Conservation (phyloP, 1,140 invertebrate genomes). For the Solenopsis fugax region DNA sequence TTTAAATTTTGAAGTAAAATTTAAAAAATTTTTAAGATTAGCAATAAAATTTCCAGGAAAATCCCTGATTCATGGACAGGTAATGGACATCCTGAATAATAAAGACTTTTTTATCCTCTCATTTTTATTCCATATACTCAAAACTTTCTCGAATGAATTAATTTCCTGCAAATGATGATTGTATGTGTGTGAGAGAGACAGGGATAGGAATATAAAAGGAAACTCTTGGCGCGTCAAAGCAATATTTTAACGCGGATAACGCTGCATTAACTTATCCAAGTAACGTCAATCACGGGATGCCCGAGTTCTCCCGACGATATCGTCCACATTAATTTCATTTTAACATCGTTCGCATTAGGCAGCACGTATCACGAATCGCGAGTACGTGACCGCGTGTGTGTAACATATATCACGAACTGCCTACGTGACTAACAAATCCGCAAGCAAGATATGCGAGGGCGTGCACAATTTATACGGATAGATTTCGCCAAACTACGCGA, state of each 20-base stretch:
- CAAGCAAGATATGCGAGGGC: not conserved
- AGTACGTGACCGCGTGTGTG: conserved; percentile 38
- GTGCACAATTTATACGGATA: conserved; percentile 35
- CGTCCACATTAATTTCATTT: conserved; percentile 55
- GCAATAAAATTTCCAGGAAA: too few relatives aligned
- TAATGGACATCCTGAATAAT: too few relatives aligned
- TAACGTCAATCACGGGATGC: conserved; percentile 37
- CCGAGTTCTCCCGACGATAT: conserved; percentile 10
- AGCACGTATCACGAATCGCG: conserved; percentile 48
- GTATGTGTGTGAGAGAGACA: not conserved
- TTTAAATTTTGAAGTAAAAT: too few relatives aligned
- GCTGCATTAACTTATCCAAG: conserved; percentile 48
- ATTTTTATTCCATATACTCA: not conserved
- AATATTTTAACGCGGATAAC: conserved; percentile 40
- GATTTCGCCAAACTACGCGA: conserved; percentile 32
- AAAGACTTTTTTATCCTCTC: not conserved
- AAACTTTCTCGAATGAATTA: not conserved
- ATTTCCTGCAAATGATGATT: not conserved
- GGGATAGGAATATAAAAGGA: not conserved
- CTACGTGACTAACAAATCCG: conserved; percentile 60
- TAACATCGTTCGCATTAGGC: conserved; percentile 54
- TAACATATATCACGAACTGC: conserved; percentile 40
- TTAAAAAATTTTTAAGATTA: too few relatives aligned
- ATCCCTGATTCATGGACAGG: too few relatives aligned
- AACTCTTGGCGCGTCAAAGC: not conserved